These are phyloP conservation scores for Frieseomelitta varia DNA, from an alignment of 1,140 invertebrate genomes.

Conservation along the genomic window DNA sequence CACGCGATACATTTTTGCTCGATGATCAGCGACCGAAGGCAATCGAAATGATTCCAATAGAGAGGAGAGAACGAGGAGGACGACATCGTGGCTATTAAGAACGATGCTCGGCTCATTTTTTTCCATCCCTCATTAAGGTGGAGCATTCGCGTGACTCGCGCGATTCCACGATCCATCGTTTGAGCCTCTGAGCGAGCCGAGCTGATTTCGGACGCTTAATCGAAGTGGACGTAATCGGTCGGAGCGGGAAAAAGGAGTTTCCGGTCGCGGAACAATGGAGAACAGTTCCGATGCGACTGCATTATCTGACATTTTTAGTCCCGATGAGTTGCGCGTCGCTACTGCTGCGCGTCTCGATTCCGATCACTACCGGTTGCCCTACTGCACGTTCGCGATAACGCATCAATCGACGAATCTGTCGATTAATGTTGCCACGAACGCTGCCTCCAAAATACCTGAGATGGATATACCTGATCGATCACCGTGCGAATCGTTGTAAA, in stretches of 20 bases:
- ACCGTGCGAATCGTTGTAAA: conserved; percentile 1
- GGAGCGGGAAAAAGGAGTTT: conserved; percentile 3
- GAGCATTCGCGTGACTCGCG: background rate
- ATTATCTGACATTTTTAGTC: conserved; percentile 23
- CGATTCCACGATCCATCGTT: background rate
- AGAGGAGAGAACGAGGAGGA: background rate
- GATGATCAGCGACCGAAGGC: too few relatives aligned
- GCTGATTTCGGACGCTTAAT: conserved; percentile 28
- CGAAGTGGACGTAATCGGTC: conserved; percentile 12
- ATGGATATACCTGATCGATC: background rate
- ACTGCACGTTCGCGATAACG: background rate
- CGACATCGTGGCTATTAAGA: background rate
- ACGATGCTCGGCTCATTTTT: conserved; percentile 3
- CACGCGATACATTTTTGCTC: background rate
- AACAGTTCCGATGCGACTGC: background rate
- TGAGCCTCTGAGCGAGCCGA: too few relatives aligned
- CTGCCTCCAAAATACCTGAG: background rate
- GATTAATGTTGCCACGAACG: background rate
- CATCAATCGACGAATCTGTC: background rate
- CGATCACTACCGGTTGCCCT: background rate
- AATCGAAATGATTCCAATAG: background rate
- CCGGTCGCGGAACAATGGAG: conserved; percentile 20
- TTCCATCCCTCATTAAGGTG: background rate
- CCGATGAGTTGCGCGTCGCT: background rate
- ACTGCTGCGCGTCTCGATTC: background rate